Percentiles rank a stretch among this genome's conserved stretches.
Evolutionary conservation across 2,113 vertebrate species (phyloP).

Genomic region (Edolisoma coerulescens): DNA sequence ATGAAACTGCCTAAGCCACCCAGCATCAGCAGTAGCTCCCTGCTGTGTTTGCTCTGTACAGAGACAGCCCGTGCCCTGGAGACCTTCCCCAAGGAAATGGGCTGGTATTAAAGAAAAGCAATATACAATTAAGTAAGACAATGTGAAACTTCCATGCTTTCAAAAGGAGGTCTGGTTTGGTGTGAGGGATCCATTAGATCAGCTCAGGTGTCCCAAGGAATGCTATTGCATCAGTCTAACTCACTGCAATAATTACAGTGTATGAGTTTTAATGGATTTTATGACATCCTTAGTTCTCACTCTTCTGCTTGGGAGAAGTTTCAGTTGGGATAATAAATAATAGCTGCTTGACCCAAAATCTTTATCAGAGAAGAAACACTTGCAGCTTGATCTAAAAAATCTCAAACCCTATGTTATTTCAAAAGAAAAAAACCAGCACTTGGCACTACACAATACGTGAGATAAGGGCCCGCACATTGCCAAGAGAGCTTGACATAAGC

Average conservation of each 20-base stretch:
- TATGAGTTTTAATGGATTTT: background rate
- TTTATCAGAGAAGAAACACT: conserved; percentile 21
- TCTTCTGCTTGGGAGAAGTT: background rate
- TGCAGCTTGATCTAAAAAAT: conserved; percentile 18
- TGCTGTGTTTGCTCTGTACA: background rate
- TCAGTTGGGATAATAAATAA: background rate
- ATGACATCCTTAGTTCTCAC: background rate
- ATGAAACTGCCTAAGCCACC: background rate
- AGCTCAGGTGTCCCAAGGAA: background rate
- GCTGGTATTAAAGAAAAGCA: background rate
- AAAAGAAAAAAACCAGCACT: background rate
- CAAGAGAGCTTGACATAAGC: background rate
- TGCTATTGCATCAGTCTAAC: background rate
- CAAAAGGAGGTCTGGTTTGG: background rate
- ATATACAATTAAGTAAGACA: background rate
- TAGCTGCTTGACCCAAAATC: background rate
- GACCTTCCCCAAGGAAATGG: background rate
- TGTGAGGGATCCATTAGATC: background rate
- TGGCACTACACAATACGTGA: background rate
- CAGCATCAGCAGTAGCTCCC: background rate
- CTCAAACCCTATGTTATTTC: background rate
- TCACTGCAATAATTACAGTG: background rate
- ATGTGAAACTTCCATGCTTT: background rate
- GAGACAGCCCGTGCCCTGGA: background rate
- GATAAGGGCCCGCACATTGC: background rate